Percentiles rank a stretch among this genome's conserved stretches.
Conservation (phyloP, 2,797 vertebrate genomes). For the Otolemur crassicaudatus region DNA sequence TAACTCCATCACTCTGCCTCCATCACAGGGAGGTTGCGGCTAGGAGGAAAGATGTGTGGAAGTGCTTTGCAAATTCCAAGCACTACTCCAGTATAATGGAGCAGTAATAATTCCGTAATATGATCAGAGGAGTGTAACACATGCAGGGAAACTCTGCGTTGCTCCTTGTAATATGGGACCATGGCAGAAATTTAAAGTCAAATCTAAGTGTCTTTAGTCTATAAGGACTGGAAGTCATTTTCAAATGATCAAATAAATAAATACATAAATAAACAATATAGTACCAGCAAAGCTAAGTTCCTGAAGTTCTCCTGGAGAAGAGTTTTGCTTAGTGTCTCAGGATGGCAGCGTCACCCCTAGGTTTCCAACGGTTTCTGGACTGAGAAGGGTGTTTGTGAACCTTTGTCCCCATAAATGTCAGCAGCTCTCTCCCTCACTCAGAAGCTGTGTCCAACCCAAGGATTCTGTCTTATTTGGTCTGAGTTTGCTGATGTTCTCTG, state of each 20-base stretch:
- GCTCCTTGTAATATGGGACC: not conserved
- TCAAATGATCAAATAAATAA: not conserved
- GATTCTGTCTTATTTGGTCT: slow-evolving; percentile 56
- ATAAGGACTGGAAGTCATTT: not conserved
- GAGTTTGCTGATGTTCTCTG: slow-evolving; percentile 57
- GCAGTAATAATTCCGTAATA: not conserved
- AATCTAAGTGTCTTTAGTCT: not conserved
- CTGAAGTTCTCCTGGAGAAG: not conserved
- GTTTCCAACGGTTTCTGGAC: not conserved
- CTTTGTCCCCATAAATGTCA: slow-evolving; percentile 36
- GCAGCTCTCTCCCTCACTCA: not conserved
- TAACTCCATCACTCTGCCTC: not conserved
- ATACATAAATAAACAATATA: not conserved
- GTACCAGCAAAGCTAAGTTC: not conserved
- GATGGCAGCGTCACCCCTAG: fast-evolving
- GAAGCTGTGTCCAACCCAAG: not conserved
- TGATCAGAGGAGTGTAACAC: not conserved
- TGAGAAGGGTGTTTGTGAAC: slow-evolving; percentile 26
- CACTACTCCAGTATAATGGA: not conserved
- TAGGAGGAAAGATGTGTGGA: not conserved
- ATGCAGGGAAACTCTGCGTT: fast-evolving
- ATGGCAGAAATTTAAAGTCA: not conserved
- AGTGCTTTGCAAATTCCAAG: not conserved
- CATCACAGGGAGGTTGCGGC: not conserved
- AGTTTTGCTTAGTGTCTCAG: not conserved